phyloP scores from a whole-genome alignment of 2,888 invertebrate genomes.

The Lathronympha strigana region DNA sequence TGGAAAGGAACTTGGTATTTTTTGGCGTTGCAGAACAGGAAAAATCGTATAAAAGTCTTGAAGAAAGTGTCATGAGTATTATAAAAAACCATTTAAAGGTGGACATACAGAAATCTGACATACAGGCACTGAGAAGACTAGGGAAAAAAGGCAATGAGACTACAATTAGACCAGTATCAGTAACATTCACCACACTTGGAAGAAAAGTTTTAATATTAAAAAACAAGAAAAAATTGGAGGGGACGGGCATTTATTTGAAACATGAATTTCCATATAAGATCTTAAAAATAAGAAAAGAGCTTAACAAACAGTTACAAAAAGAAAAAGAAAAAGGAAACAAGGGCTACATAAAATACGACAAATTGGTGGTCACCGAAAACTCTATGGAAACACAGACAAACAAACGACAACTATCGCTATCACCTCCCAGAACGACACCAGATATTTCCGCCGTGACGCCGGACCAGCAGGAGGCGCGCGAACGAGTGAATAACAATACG shows the following conservation, averaged over 20 bases:
- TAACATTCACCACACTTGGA: slow-evolving; percentile 4
- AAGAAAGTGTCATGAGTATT: background rate
- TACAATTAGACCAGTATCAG: background rate
- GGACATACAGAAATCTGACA: background rate
- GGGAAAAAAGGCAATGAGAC: background rate
- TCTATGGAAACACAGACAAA: no score
- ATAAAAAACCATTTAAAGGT: background rate
- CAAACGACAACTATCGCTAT: no score
- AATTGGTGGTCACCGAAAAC: background rate
- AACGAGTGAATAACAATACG: no score
- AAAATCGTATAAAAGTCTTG: background rate
- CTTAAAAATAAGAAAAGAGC: slow-evolving; percentile 1
- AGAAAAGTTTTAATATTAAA: slow-evolving; percentile 2
- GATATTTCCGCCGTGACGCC: no score
- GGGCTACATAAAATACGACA: background rate
- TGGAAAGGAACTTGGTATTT: background rate
- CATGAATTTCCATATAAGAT: background rate
- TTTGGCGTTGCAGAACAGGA: background rate
- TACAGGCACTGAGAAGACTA: background rate
- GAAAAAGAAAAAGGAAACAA: background rate
- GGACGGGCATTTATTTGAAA: background rate
- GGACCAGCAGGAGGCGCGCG: no score
- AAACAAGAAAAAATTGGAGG: background rate
- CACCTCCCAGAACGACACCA: no score
- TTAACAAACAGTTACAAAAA: background rate